A percentile compares a stretch with the other conserved stretches of the same genome.
Conservation (phyloP, 2,113 vertebrate genomes). For the Mesitornis unicolor region DNA sequence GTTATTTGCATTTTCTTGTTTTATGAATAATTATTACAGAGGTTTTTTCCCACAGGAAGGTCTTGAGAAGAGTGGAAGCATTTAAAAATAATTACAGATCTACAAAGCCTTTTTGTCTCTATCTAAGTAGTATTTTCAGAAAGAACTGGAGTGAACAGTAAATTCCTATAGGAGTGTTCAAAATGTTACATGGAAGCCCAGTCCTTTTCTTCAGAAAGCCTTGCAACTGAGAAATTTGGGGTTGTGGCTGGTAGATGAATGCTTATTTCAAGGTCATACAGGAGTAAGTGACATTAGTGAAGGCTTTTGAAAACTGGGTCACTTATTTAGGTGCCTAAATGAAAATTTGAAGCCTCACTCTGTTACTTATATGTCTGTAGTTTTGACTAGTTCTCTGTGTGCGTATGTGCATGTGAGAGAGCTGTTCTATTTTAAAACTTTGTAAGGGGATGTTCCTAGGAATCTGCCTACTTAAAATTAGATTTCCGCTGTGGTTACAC, state of each 20-base stretch:
- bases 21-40: constrained; percentile 16
- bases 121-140: neutral
- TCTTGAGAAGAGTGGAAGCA: constrained; percentile 28
- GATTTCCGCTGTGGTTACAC: constrained; percentile 17
- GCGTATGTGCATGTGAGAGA: neutral
- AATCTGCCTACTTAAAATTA: constrained; percentile 10
- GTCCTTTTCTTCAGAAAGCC: neutral
- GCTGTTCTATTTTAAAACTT: constrained; percentile 1
- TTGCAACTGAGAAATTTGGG: neutral
- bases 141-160: neutral
- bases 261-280: neutral
- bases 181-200: neutral
- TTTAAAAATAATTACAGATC: constrained; percentile 28
- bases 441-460: neutral
- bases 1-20: constrained; percentile 41
- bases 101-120: neutral
- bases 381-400: neutral
- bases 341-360: neutral
- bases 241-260: neutral
- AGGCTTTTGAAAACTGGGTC: neutral
- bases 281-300: neutral
- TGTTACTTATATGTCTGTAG: neutral
- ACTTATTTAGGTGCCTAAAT: neutral
- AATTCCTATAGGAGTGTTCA: neutral
- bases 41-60: constrained; percentile 70